These are phyloP conservation scores for Rhombomys opimus DNA, from an alignment of 2,113 vertebrate genomes.

Conservation along the genomic window DNA sequence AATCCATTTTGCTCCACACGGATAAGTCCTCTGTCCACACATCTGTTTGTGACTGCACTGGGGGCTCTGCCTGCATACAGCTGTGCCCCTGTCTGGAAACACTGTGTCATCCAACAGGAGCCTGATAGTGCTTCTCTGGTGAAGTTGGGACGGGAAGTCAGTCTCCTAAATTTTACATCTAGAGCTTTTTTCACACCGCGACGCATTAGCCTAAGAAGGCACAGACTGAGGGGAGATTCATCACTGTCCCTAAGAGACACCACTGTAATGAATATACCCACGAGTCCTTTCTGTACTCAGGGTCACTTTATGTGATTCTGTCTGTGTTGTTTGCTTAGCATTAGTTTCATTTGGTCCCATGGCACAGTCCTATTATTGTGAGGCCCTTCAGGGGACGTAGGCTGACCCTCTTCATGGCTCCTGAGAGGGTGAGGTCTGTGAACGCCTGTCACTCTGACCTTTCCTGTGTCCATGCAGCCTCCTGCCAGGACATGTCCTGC, in stretches of 20 bases:
- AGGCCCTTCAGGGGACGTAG: background rate
- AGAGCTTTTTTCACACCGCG: background rate
- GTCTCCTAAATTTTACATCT: background rate
- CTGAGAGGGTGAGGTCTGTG: background rate
- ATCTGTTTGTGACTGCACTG: fast-evolving
- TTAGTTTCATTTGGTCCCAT: background rate
- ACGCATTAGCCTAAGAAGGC: background rate
- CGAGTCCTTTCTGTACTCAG: background rate
- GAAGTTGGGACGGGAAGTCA: background rate
- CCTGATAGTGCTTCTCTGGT: fast-evolving
- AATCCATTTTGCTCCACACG: background rate
- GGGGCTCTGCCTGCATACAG: background rate
- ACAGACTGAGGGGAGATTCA: background rate
- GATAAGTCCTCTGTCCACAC: background rate
- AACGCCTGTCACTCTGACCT: background rate
- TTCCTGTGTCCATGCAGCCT: conserved; percentile 82
- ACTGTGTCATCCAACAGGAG: background rate
- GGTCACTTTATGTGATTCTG: no score
- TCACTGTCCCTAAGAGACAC: background rate
- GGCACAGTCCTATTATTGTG: background rate
- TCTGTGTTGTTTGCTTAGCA: background rate
- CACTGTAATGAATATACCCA: background rate
- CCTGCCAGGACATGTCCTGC: conserved; percentile 90
- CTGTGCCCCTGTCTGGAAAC: background rate
- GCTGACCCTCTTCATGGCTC: no score